Evolutionary conservation across 2,888 invertebrate species (phyloP).

Genomic region (Xestia c-nigrum): DNA sequence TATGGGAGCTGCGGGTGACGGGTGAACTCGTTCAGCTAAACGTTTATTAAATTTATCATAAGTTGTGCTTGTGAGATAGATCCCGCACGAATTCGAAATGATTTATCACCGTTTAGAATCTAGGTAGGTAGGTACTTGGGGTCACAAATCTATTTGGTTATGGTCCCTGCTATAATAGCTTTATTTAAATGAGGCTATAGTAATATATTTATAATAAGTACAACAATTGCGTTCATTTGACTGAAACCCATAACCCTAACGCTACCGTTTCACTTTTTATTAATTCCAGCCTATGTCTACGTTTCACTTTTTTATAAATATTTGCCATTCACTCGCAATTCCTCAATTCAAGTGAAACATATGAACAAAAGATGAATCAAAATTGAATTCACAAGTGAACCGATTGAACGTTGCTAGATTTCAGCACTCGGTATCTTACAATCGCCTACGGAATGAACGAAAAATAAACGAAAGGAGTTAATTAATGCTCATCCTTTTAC

Average conservation of each 20-base stretch:
- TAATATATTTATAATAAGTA: neutral
- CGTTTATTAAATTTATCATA: slow-evolving; percentile 35
- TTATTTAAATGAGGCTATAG: slow-evolving; percentile 9
- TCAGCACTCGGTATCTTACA: neutral
- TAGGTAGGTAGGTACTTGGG: neutral
- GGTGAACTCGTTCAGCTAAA: slow-evolving; percentile 28
- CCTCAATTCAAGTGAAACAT: neutral
- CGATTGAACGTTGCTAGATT: neutral
- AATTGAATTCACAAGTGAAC: neutral
- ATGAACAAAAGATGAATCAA: neutral
- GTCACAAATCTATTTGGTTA: slow-evolving; percentile 23
- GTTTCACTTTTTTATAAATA: neutral
- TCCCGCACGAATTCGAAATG: neutral
- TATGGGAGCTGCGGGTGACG: slow-evolving; percentile 43
- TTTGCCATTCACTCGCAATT: neutral
- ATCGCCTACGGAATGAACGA: neutral
- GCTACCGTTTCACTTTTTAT: neutral
- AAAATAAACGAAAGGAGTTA: neutral
- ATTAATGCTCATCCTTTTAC: neutral
- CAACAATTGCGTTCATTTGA: neutral
- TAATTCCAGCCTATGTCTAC: too few relatives aligned
- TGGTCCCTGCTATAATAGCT: neutral
- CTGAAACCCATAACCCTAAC: too few relatives aligned
- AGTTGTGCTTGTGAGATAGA: slow-evolving; percentile 5
- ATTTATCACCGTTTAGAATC: slow-evolving; percentile 11